Base-by-base conservation (phyloP, 2,797 vertebrate species). In the Aldrovandia affinis region DNA sequence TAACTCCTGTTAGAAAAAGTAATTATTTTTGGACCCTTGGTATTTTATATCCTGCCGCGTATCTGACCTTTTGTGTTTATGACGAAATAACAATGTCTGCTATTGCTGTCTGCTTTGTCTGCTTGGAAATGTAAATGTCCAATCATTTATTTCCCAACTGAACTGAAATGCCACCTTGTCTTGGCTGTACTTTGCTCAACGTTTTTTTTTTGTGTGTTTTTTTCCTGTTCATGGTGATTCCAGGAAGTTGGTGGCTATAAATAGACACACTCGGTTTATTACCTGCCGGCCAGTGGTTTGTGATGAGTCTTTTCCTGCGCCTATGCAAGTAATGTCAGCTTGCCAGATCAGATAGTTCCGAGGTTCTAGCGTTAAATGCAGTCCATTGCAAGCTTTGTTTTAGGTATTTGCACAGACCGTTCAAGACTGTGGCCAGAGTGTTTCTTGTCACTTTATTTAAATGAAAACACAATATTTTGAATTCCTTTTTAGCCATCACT, bases 221-320 rank as follows among this genome's bases (percentile, higher is more conserved):
- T 22, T 73, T 39, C 15, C 73, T 47, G 22, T 47, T 39, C 22
- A 10, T n/a, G 73, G 73, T 77, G 47, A 73, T 73, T 73, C 68
- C 68, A 73, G 68, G 68, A 73, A 77, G 73, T 47, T 44, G 39
- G n/a, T 77, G 22, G 22, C 73, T 77, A 77, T 77, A 44, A 75
- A 75, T 75, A 75, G 33, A 70, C 65, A 70, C 28, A 30, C 61
- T 30, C 2, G 25, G 65, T 70, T 36, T 70, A 33, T 39, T 70
- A 57, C 55, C 55, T 57, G 15, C 15, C 18, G 55, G 18, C 70
- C 20, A 22, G 20, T 75, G 8, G n/a, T 70, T 15, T 77, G 44
- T 77, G 39, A 77, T 44, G 73, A 77, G 22, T 47, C 73, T 44
- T 9, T 25, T 20, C 42, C 12, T 4, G 6, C 47, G 20, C 73